phyloP scores from a whole-genome alignment of 2,113 vertebrate genomes.

The Brevimyrus niger region DNA sequence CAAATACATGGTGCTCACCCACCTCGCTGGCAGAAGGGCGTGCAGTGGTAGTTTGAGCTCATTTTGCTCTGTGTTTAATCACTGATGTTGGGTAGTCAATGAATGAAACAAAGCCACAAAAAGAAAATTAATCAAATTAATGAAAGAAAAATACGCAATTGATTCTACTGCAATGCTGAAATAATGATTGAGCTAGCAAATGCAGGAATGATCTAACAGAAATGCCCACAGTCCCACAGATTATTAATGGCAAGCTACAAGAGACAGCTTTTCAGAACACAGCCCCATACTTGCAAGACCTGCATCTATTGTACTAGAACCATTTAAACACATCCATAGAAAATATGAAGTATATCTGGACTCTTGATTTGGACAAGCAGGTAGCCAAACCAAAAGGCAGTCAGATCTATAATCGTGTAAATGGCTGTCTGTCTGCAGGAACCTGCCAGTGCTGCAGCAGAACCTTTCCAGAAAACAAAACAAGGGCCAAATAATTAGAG shows the following conservation, averaged over 20 bases:
- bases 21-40: not conserved
- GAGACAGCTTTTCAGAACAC: not conserved
- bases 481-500: not conserved
- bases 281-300: not conserved
- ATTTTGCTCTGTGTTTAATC: not conserved
- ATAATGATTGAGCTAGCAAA: not conserved
- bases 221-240: not conserved
- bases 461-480: not conserved
- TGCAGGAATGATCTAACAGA: not conserved
- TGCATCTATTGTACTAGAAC: not conserved
- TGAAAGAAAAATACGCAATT: not conserved
- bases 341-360: not conserved
- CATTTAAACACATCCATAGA: not conserved
- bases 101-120: not conserved
- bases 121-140: conserved; percentile 6
- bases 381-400: not conserved
- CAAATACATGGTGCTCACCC: not conserved
- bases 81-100: not conserved
- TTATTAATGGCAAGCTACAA: not conserved
- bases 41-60: not conserved
- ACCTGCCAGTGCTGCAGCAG: not conserved
- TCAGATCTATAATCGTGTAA: not conserved
- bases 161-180: not conserved
- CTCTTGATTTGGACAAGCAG: not conserved
- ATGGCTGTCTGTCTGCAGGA: not conserved